phyloP scores from a whole-genome alignment of 1,140 invertebrate species.

The Dreissena polymorpha region DNA sequence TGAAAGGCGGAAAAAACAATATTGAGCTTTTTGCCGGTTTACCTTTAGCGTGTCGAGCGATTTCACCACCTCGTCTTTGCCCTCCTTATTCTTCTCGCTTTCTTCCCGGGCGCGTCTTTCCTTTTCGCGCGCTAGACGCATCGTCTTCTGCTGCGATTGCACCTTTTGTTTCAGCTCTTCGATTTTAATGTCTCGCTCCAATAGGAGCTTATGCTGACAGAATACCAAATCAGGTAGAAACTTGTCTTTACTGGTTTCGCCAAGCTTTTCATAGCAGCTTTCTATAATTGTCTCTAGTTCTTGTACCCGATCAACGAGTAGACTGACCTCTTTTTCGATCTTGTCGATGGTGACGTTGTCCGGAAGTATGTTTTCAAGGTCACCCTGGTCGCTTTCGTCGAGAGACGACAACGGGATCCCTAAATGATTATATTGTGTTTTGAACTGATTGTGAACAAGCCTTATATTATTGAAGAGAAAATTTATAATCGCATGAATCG shows the following conservation, averaged over 20 bases:
- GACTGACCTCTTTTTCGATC: slow-evolving; percentile 38
- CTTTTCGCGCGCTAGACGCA: slow-evolving; percentile 34
- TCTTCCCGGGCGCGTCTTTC: slow-evolving; percentile 35
- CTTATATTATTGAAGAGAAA: no score
- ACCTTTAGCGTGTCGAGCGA: slow-evolving; percentile 36
- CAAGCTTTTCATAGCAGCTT: slow-evolving; percentile 51
- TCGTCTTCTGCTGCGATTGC: slow-evolving; percentile 14
- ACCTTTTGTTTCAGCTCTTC: slow-evolving; percentile 38
- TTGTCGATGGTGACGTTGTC: slow-evolving; percentile 51
- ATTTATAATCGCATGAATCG: no score
- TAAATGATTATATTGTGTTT: no score
- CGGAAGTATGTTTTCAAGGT: slow-evolving; percentile 25
- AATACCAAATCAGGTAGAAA: slow-evolving; percentile 43
- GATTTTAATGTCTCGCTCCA: slow-evolving; percentile 43
- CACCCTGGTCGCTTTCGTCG: slow-evolving; percentile 54
- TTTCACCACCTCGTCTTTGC: slow-evolving; percentile 43
- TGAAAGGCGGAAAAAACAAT: no score
- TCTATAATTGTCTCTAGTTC: slow-evolving; percentile 43
- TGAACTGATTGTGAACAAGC: no score
- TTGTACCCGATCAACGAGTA: slow-evolving; percentile 33
- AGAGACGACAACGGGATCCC: slow-evolving; percentile 12
- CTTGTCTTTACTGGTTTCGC: slow-evolving; percentile 16
- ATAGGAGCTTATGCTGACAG: slow-evolving; percentile 8
- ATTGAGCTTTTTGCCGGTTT: background rate
- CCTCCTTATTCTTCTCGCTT: slow-evolving; percentile 27